Conservation (phyloP, 2,888 invertebrate genomes). For the Eupithecia inturbata region DNA sequence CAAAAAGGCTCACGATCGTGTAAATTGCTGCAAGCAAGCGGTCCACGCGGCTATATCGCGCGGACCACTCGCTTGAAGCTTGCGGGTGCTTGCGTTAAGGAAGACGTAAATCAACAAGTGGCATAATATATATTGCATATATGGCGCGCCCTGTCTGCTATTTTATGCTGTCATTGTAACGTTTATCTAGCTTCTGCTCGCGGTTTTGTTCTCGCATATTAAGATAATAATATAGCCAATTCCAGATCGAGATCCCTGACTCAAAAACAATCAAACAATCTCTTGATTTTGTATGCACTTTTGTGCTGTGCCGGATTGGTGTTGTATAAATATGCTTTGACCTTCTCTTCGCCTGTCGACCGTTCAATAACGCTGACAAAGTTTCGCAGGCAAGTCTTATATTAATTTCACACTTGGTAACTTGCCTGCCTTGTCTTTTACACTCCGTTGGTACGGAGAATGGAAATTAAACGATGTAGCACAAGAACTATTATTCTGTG, state of each 20-base stretch:
- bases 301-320: not conserved
- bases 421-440: constrained; percentile 45
- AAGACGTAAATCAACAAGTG: not conserved
- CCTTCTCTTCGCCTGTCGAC: constrained; percentile 33
- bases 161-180: not conserved
- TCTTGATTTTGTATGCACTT: not conserved
- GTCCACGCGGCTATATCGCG: not conserved
- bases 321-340: not conserved
- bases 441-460: constrained; percentile 39
- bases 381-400: constrained; percentile 44
- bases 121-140: not conserved
- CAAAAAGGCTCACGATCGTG: not conserved
- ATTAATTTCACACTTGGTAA: constrained; percentile 54
- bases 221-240: not conserved
- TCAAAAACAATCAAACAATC: not conserved
- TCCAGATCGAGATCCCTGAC: not conserved
- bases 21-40: not conserved
- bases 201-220: not conserved
- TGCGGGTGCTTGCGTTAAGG: not conserved
- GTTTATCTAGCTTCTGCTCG: not conserved
- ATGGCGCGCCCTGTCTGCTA: not conserved
- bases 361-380: constrained; percentile 47
- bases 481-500: constrained; percentile 18
- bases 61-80: not conserved
- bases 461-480: constrained; percentile 47